Evolutionary conservation across 2,113 vertebrate species (phyloP).

Genomic region (Thinocorus orbignyianus): DNA sequence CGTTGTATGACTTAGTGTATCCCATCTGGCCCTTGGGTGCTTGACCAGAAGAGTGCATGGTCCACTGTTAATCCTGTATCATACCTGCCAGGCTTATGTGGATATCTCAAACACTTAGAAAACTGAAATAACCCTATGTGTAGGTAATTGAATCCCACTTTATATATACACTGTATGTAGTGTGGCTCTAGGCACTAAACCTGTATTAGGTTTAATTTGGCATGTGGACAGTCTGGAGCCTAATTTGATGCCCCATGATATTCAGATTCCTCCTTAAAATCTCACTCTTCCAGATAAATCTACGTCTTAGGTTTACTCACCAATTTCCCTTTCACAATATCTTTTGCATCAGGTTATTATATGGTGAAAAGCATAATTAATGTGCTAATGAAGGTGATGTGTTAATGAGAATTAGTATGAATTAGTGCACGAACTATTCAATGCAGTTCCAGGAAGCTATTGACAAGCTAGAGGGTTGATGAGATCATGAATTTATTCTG

Average conservation of each 20-base stretch:
- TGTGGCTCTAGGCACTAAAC: not conserved
- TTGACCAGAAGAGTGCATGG: not conserved
- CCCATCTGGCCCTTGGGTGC: accelerated
- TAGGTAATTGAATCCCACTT: not conserved
- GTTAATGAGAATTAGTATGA: not conserved
- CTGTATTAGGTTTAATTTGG: not conserved
- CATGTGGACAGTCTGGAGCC: not conserved
- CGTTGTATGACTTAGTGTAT: not conserved
- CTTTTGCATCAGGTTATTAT: not conserved
- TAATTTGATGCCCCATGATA: not conserved
- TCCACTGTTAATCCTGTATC: not conserved
- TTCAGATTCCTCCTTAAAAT: not conserved
- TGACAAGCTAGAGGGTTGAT: not conserved
- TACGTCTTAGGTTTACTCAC: not conserved
- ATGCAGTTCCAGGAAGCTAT: not conserved
- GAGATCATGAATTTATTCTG: not conserved
- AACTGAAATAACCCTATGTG: not conserved
- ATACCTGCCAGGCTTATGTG: not conserved
- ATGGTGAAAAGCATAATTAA: not conserved
- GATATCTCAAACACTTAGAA: not conserved
- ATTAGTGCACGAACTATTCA: not conserved
- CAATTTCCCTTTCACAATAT: not conserved
- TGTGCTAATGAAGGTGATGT: not conserved
- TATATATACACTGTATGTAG: not conserved
- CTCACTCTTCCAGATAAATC: not conserved